Conservation (phyloP, 2,113 vertebrate genomes). For the Catharus fuscescens region DNA sequence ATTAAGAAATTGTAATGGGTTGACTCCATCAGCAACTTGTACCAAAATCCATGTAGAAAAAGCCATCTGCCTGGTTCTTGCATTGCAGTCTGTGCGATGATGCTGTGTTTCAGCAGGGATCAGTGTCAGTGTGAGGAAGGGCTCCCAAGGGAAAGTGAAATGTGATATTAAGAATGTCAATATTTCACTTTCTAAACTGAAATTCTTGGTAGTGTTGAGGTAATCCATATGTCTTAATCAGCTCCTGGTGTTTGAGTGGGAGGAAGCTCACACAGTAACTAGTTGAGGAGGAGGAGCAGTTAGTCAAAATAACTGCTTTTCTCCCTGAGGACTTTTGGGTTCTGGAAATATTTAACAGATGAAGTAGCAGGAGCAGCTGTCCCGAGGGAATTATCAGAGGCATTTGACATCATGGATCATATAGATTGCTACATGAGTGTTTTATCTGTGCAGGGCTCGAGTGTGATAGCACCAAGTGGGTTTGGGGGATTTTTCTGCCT, state of each 20-base stretch:
- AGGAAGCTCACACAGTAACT: constrained; percentile 55
- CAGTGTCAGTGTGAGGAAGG: neutral
- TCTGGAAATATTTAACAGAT: constrained; percentile 56
- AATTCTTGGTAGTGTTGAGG: constrained; percentile 56
- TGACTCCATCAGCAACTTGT: neutral
- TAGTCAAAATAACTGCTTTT: constrained; percentile 67
- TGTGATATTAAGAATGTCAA: constrained; percentile 55
- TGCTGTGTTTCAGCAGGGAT: neutral
- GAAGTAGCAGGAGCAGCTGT: constrained; percentile 44
- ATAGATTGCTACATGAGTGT: constrained; percentile 13
- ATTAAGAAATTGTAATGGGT: neutral
- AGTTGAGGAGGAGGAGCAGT: constrained; percentile 65
- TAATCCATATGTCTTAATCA: constrained; percentile 73
- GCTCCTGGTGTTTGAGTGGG: constrained; percentile 60
- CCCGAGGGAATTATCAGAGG: constrained; percentile 3
- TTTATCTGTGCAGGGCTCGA: neutral
- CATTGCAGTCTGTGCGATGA: neutral
- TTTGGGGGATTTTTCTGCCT: neutral
- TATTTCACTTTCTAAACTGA: constrained; percentile 58
- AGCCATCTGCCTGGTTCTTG: neutral
- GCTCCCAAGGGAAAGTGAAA: neutral
- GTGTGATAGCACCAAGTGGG: neutral
- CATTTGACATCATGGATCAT: neutral
- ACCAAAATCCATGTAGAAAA: neutral
- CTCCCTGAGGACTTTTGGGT: constrained; percentile 42